Conservation (phyloP, 1,140 invertebrate genomes). For the Leptinotarsa undecemlineata region DNA sequence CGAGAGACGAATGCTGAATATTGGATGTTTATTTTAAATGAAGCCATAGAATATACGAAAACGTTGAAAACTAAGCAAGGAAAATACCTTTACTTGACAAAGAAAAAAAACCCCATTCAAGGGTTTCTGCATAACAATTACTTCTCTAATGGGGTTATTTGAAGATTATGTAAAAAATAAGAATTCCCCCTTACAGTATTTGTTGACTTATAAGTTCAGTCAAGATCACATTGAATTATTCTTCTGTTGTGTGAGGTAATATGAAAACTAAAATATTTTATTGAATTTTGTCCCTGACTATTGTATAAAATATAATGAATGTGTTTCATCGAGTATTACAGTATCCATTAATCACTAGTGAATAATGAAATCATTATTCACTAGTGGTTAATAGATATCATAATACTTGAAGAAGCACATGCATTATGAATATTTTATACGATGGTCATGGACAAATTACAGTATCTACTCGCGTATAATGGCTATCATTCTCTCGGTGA, state of each 20-base stretch:
- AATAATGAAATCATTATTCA: not conserved
- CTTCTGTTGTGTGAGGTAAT: slow-evolving; percentile 22
- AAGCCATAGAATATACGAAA: slow-evolving; percentile 18
- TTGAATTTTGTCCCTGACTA: too few species aligned
- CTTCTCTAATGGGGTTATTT: slow-evolving; percentile 17
- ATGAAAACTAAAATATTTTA: too few species aligned
- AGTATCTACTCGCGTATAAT: too few species aligned
- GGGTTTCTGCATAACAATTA: slow-evolving; percentile 24
- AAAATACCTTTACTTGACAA: not conserved
- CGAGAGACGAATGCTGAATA: slow-evolving; percentile 23
- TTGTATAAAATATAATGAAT: not conserved
- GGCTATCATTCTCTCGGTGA: too few species aligned
- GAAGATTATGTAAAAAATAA: slow-evolving; percentile 29
- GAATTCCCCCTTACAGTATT: slow-evolving; percentile 22
- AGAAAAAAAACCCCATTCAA: slow-evolving; percentile 24
- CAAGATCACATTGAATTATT: slow-evolving; percentile 37
- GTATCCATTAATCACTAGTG: not conserved
- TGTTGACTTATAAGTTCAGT: slow-evolving; percentile 33
- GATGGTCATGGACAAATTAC: not conserved
- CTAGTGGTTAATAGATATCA: not conserved
- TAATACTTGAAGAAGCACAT: not conserved
- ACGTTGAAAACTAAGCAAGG: slow-evolving; percentile 8
- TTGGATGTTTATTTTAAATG: slow-evolving; percentile 29
- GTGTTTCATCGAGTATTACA: not conserved
- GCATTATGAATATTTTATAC: not conserved